Conservation (phyloP, 2,888 invertebrate species). For the Vesta saturnalis region DNA sequence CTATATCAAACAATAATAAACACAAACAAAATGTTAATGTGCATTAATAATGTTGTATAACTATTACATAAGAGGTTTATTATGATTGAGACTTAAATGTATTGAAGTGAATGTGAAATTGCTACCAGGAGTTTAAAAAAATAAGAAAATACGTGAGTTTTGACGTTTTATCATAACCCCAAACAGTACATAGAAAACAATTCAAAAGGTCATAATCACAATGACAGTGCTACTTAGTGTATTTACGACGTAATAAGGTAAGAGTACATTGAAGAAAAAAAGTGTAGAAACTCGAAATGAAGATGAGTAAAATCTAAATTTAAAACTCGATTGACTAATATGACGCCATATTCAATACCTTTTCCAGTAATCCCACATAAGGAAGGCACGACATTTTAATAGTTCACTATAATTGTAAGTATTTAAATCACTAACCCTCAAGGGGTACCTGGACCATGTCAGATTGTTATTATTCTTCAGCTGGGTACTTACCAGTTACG, state of each 20-base stretch:
- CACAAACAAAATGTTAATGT: too few relatives aligned
- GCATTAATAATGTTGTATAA: too few relatives aligned
- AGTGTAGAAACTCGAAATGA: conserved; percentile 15
- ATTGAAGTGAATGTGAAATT: too few relatives aligned
- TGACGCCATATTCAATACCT: conserved; percentile 65
- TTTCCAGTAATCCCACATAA: conserved; percentile 57
- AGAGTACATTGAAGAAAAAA: conserved; percentile 42
- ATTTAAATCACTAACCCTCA: conserved; percentile 49
- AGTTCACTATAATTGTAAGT: conserved; percentile 57
- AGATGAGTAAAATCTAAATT: conserved; percentile 57
- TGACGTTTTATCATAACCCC: conserved; percentile 45
- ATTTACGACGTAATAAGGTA: conserved; percentile 34
- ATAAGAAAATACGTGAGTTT: conserved; percentile 25
- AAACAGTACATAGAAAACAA: conserved; percentile 36
- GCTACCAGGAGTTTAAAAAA: neutral
- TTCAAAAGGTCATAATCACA: conserved; percentile 30
- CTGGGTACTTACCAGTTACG: conserved; percentile 90
- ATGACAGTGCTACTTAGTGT: conserved; percentile 38
- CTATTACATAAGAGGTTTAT: too few relatives aligned
- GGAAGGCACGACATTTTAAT: conserved; percentile 58
- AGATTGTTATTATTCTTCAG: conserved; percentile 70
- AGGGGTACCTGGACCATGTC: conserved; percentile 64
- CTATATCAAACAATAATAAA: too few relatives aligned
- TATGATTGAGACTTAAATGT: too few relatives aligned
- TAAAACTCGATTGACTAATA: conserved; percentile 58